These are phyloP conservation scores for Columba janthina DNA, from an alignment of 2,113 vertebrate genomes.

Conservation along the genomic window DNA sequence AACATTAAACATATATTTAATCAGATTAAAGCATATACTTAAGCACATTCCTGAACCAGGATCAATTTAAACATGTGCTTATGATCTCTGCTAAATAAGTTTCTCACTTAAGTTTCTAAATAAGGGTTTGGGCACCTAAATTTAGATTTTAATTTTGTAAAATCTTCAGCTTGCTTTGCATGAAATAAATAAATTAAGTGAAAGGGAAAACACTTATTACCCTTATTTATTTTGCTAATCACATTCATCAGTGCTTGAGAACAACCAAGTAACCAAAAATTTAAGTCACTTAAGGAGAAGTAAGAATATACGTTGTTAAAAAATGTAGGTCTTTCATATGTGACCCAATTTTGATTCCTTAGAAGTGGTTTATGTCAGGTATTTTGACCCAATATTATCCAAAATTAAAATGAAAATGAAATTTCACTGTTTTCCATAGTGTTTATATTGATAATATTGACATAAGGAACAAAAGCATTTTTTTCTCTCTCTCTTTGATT, in stretches of 20 bases:
- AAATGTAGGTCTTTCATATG: background rate
- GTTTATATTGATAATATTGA: background rate
- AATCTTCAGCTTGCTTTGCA: background rate
- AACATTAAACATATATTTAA: slow-evolving; percentile 66
- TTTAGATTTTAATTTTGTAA: background rate
- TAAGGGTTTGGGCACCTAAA: background rate
- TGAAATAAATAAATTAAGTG: background rate
- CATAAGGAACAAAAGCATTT: background rate
- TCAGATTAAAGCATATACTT: slow-evolving; percentile 63
- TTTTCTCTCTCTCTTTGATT: background rate
- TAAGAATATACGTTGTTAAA: background rate
- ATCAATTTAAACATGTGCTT: slow-evolving; percentile 67
- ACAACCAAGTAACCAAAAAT: background rate
- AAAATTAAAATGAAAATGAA: background rate
- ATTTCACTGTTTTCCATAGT: background rate
- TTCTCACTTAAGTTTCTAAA: slow-evolving; percentile 52
- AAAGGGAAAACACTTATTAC: background rate
- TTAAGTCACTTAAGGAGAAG: background rate
- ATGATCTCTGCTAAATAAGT: slow-evolving; percentile 47
- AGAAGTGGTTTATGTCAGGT: background rate
- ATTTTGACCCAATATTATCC: background rate
- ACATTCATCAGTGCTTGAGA: background rate
- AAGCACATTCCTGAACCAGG: slow-evolving; percentile 60
- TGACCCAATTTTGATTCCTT: background rate
- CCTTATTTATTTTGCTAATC: background rate